Evolutionary conservation across 1,140 invertebrate species (phyloP).

Genomic region (Bombus polaris): DNA sequence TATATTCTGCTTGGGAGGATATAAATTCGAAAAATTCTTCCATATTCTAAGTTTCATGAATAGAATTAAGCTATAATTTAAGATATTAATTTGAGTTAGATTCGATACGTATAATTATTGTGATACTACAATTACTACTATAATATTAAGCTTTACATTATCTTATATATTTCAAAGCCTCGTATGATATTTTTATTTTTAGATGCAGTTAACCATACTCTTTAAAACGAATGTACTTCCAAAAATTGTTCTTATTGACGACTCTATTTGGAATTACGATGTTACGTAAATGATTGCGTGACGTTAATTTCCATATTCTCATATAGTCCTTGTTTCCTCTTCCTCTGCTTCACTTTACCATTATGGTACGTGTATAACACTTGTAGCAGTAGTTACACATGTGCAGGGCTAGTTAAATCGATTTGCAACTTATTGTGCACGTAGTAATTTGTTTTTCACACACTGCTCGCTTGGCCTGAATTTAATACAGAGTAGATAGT

Average conservation of each 20-base stretch:
- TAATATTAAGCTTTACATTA: no score
- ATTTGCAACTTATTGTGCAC: neutral
- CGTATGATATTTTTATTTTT: no score
- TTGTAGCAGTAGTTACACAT: neutral
- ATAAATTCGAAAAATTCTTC: neutral
- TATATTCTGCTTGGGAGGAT: neutral
- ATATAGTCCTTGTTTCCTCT: neutral
- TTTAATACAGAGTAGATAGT: neutral
- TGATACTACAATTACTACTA: no score
- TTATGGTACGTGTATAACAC: slow-evolving; percentile 2
- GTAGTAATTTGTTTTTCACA: neutral
- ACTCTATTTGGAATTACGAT: neutral
- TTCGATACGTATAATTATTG: neutral
- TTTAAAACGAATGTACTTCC: no score
- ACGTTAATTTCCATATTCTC: slow-evolving; percentile 11
- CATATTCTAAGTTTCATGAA: neutral
- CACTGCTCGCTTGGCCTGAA: neutral
- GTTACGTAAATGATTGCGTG: neutral
- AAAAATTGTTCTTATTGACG: no score
- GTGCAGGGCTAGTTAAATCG: neutral
- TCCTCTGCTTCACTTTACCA: neutral
- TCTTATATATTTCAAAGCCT: no score
- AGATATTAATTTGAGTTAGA: neutral
- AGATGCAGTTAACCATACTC: no score
- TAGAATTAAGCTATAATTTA: neutral